Evolutionary conservation across 2,888 invertebrate species (phyloP).

Genomic region (Plutella xylostella): DNA sequence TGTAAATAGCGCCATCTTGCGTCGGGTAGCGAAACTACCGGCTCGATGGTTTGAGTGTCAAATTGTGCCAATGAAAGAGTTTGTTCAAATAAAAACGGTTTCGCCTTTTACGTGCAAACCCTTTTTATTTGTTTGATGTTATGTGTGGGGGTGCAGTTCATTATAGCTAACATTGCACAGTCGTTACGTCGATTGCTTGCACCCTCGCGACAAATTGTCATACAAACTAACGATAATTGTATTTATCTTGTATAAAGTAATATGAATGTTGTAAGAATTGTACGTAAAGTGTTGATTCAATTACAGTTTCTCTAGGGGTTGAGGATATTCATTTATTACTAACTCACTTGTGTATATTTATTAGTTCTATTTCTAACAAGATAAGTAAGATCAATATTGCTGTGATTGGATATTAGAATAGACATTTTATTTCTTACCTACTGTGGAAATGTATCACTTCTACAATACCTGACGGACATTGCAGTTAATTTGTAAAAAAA

Average conservation of each 20-base stretch:
- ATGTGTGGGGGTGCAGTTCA: constrained; percentile 58
- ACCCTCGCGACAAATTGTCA: constrained; percentile 51
- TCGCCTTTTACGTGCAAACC: constrained; percentile 55
- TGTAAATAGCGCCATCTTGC: constrained; percentile 59
- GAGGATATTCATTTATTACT: neutral
- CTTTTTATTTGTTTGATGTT: constrained; percentile 67
- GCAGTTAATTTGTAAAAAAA: neutral
- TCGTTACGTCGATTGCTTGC: constrained; percentile 55
- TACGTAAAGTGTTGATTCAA: constrained; percentile 27
- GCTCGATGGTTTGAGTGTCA: neutral
- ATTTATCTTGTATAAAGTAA: constrained; percentile 44
- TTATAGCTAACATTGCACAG: constrained; percentile 55
- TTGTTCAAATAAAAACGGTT: constrained; percentile 61
- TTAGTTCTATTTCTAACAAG: neutral
- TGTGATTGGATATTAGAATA: constrained; percentile 41
- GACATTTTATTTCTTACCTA: neutral
- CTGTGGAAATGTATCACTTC: constrained; percentile 5
- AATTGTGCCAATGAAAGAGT: constrained; percentile 60
- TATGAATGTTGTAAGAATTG: constrained; percentile 45
- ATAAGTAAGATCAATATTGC: constrained; percentile 35
- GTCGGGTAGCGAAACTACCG: constrained; percentile 29
- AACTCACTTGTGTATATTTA: neutral
- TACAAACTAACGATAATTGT: constrained; percentile 52
- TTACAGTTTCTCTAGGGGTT: constrained; percentile 19
- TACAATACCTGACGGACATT: no score